Evolutionary conservation across 2,888 invertebrate genomes (phyloP).

Genomic region (Hofmannophila pseudospretella): DNA sequence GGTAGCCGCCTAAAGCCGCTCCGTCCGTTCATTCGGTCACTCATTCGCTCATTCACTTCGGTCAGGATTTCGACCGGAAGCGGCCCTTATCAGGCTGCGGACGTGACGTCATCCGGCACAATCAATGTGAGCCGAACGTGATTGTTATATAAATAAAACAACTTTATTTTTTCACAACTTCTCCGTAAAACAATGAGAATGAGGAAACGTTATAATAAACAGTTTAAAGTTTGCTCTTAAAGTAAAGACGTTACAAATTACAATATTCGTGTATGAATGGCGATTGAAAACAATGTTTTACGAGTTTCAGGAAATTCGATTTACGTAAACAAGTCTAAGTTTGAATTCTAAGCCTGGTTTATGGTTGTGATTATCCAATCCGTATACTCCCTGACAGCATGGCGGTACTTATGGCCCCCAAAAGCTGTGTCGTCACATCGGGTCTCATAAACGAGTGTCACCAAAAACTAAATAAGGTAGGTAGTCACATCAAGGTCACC

Average conservation of each 20-base stretch:
- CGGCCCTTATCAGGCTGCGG: constrained; percentile 68
- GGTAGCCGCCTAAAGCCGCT: constrained; percentile 19
- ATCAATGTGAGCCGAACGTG: constrained; percentile 65
- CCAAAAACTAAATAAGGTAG: no score
- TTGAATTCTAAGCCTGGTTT: no score
- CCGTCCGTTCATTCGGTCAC: constrained; percentile 37
- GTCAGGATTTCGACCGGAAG: constrained; percentile 67
- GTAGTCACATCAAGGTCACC: no score
- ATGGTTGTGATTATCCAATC: no score
- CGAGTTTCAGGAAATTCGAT: no score
- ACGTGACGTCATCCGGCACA: constrained; percentile 65
- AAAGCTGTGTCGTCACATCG: no score
- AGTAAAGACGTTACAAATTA: not conserved
- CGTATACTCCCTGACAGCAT: no score
- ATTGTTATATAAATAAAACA: constrained; percentile 67
- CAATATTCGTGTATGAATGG: not conserved
- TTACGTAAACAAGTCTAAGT: no score
- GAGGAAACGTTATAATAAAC: constrained; percentile 48
- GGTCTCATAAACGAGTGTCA: no score
- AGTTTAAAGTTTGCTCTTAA: constrained; percentile 3
- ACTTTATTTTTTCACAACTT: constrained; percentile 33
- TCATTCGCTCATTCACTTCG: constrained; percentile 23
- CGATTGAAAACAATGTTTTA: not conserved
- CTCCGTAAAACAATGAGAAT: constrained; percentile 58
- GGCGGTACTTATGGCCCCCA: no score